Evolutionary conservation across 2,113 vertebrate species (phyloP).

Genomic region (Tragelaphus buxtoni): DNA sequence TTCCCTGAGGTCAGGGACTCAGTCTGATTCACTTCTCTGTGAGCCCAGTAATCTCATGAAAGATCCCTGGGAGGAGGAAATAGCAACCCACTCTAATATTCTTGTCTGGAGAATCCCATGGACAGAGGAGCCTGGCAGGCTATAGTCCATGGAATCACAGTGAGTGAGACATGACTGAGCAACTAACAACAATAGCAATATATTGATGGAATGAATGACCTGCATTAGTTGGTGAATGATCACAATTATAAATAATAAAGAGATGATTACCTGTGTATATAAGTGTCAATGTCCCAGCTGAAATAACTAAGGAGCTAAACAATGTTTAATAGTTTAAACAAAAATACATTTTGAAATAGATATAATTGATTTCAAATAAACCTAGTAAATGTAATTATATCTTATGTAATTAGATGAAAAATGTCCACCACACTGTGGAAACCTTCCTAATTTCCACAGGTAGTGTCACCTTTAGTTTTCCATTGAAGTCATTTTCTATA

Average conservation of each 20-base stretch:
- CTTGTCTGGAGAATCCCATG: not conserved
- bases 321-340: not conserved
- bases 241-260: not conserved
- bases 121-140: not conserved
- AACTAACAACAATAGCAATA: not conserved
- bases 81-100: not conserved
- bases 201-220: not conserved
- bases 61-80: not conserved
- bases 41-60: not conserved
- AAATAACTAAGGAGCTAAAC: not conserved
- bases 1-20: not conserved
- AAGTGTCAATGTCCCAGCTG: not conserved
- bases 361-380: not conserved
- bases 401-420: not conserved
- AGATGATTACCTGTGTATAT: not conserved
- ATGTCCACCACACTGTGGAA: not conserved
- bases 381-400: too few relatives aligned
- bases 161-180: not conserved
- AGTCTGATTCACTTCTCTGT: not conserved
- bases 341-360: not conserved
- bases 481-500: not conserved
- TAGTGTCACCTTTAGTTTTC: not conserved
- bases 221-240: not conserved
- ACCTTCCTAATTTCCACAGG: not conserved
- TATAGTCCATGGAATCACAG: not conserved